A percentile compares a stretch with the other conserved stretches of the same genome.
Evolutionary conservation across 2,113 vertebrate species (phyloP).

Genomic region (Chaetura pelagica): DNA sequence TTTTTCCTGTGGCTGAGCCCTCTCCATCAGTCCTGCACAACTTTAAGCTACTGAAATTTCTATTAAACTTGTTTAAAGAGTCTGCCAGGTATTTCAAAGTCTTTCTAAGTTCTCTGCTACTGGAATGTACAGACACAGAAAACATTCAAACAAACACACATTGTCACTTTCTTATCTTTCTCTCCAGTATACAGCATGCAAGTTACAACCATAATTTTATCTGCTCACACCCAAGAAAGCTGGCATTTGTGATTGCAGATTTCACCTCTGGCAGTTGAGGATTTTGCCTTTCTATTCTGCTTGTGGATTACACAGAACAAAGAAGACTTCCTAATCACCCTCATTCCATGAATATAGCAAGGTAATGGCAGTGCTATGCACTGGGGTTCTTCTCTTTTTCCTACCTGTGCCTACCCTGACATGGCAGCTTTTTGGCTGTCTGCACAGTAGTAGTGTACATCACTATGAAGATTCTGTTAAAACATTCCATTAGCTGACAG

Average conservation of each 20-base stretch:
- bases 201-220: background rate
- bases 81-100: background rate
- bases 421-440: background rate
- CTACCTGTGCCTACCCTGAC: background rate
- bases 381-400: background rate
- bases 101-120: background rate
- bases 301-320: background rate
- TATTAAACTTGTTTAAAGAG: background rate
- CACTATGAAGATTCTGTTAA: background rate
- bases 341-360: accelerated
- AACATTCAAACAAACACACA: background rate
- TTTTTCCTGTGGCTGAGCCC: background rate
- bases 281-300: background rate
- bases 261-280: background rate
- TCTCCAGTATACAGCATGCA: background rate
- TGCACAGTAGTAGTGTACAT: background rate
- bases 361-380: background rate
- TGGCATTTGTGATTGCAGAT: background rate
- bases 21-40: background rate
- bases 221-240: background rate
- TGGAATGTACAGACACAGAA: background rate
- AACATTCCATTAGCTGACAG: background rate
- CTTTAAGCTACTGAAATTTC: background rate
- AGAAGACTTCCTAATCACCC: background rate
- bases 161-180: background rate